Percentiles rank a stretch among this genome's conserved stretches.
Conservation (phyloP, 2,113 vertebrate species). For the Suncus etruscus region DNA sequence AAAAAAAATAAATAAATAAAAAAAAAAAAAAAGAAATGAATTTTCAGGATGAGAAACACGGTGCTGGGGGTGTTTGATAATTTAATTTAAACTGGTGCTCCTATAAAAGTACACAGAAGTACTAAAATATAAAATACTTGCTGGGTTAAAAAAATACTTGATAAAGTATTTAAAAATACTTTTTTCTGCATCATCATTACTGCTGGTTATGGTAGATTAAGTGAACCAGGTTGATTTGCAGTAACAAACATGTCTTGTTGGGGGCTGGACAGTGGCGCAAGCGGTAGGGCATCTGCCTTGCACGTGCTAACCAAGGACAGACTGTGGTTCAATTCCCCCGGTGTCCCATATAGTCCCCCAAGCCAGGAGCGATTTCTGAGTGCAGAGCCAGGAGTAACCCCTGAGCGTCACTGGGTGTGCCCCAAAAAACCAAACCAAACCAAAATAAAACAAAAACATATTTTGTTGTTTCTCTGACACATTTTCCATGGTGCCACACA, state of each 20-base stretch:
- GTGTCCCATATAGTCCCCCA: no score
- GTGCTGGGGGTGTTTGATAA: slow-evolving; percentile 79
- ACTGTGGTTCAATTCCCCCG: no score
- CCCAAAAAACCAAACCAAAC: no score
- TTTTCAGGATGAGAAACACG: slow-evolving; percentile 80
- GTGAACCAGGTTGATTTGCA: slow-evolving; percentile 47
- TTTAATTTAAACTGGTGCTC: slow-evolving; percentile 84
- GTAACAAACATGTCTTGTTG: background rate
- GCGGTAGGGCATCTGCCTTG: no score
- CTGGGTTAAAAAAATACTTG: slow-evolving; percentile 15
- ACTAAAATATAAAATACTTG: slow-evolving; percentile 46
- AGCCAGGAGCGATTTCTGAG: no score
- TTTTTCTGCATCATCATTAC: slow-evolving; percentile 55
- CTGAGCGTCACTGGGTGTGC: no score
- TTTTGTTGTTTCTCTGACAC: slow-evolving; percentile 53
- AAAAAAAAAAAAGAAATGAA: slow-evolving; percentile 38
- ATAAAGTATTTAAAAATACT: slow-evolving; percentile 29
- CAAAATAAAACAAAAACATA: no score
- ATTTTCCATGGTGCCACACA: slow-evolving; percentile 68
- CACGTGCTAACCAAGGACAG: no score
- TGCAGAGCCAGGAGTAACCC: no score
- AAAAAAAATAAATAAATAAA: no score
- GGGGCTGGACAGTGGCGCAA: no score
- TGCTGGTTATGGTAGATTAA: slow-evolving; percentile 35
- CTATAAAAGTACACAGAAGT: slow-evolving; percentile 83